Evolutionary conservation across 2,113 vertebrate species (phyloP).

Genomic region (Platysteira castanea): DNA sequence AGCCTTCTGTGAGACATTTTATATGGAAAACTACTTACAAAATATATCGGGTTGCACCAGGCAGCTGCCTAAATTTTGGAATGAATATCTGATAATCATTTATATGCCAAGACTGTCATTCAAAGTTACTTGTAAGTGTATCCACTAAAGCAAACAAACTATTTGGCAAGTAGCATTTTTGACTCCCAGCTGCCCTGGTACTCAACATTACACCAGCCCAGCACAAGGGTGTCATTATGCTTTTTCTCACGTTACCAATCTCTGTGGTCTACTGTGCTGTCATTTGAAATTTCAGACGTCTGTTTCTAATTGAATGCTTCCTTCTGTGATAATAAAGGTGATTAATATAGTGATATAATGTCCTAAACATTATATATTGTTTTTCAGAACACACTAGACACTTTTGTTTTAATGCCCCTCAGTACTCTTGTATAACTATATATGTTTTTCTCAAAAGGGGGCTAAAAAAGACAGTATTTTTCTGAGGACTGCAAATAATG

Average conservation of each 20-base stretch:
- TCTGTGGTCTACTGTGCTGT: neutral
- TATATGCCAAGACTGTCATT: neutral
- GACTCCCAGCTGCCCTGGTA: neutral
- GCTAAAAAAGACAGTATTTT: neutral
- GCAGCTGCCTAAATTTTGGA: slow-evolving; percentile 23
- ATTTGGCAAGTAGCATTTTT: neutral
- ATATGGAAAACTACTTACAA: neutral
- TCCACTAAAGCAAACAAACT: neutral
- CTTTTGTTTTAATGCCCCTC: neutral
- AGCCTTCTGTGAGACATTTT: slow-evolving; percentile 28
- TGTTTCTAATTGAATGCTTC: slow-evolving; percentile 22
- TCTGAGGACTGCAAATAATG: neutral
- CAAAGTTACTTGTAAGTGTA: slow-evolving; percentile 5
- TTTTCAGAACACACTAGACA: neutral
- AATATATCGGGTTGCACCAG: neutral
- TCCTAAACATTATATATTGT: neutral
- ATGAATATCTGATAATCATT: slow-evolving; percentile 11
- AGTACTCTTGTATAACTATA: neutral
- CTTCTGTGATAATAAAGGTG: neutral
- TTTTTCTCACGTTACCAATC: neutral
- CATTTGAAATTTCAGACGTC: neutral
- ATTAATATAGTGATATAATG: neutral
- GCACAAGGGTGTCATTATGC: neutral
- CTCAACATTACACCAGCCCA: neutral
- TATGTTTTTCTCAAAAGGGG: neutral